Evolutionary conservation across 2,888 invertebrate genomes (phyloP).

Genomic region (Andrena marginata): DNA sequence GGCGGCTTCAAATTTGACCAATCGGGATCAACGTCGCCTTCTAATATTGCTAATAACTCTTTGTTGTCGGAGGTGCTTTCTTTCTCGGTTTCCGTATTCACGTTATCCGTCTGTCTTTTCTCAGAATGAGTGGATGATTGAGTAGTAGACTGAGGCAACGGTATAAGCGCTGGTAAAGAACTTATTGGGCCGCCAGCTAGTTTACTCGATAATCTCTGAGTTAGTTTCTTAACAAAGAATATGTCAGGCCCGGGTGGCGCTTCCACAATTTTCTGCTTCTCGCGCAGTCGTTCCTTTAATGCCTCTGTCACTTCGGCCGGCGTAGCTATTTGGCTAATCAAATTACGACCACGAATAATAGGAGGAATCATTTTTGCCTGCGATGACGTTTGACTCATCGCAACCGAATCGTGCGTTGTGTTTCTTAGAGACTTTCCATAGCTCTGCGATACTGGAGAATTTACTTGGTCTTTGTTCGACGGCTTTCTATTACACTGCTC

Average conservation of each 20-base stretch:
- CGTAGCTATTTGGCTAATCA: slow-evolving; percentile 87
- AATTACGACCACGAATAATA: slow-evolving; percentile 76
- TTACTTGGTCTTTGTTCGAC: slow-evolving; percentile 43
- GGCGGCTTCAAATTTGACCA: slow-evolving; percentile 83
- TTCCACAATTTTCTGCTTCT: slow-evolving; percentile 84
- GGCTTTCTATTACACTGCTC: slow-evolving; percentile 35
- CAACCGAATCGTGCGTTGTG: slow-evolving; percentile 21
- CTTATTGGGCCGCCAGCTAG: slow-evolving; percentile 76
- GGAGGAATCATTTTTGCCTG: slow-evolving; percentile 53
- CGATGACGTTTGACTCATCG: slow-evolving; percentile 46
- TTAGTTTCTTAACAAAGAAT: slow-evolving; percentile 86
- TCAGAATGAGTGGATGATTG: slow-evolving; percentile 45
- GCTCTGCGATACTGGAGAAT: slow-evolving; percentile 25
- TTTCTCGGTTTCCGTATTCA: slow-evolving; percentile 64
- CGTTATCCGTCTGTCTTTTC: slow-evolving; percentile 53
- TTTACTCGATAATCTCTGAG: slow-evolving; percentile 86
- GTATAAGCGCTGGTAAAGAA: slow-evolving; percentile 72
- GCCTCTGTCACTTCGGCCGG: slow-evolving; percentile 87
- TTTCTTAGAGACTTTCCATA: slow-evolving; percentile 32
- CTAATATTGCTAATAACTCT: slow-evolving; percentile 87
- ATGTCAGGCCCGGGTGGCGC: slow-evolving; percentile 85
- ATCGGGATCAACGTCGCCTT: slow-evolving; percentile 86
- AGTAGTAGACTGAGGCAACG: slow-evolving; percentile 63
- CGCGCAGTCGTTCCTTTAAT: slow-evolving; percentile 86
- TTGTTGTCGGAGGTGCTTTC: slow-evolving; percentile 84